phyloP scores from a whole-genome alignment of 2,113 vertebrate genomes.

The Chrysemys picta region DNA sequence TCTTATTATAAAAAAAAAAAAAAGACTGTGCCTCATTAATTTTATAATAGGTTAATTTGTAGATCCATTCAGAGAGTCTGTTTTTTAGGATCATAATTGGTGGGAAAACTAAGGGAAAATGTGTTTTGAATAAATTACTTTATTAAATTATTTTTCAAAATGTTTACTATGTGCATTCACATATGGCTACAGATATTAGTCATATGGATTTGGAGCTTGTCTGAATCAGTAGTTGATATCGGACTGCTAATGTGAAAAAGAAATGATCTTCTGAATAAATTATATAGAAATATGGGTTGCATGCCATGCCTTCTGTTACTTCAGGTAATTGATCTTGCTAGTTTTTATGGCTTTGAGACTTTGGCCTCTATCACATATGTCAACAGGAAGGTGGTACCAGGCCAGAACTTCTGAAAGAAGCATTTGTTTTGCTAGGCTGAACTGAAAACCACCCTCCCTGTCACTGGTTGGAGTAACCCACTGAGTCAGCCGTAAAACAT shows the following conservation, averaged over 20 bases:
- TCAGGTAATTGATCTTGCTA: slow-evolving; percentile 6
- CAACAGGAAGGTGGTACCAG: slow-evolving; percentile 48
- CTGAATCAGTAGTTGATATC: slow-evolving; percentile 56
- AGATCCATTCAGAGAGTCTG: neutral
- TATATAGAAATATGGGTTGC: slow-evolving; percentile 37
- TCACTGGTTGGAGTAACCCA: neutral
- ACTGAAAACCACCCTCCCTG: slow-evolving; percentile 41
- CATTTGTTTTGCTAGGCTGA: slow-evolving; percentile 25
- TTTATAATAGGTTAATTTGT: neutral
- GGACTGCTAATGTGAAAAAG: slow-evolving; percentile 62
- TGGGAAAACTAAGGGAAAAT: neutral
- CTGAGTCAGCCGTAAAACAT: slow-evolving; percentile 25
- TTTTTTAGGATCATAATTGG: neutral
- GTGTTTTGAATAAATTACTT: neutral
- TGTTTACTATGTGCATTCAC: neutral
- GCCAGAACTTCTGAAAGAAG: slow-evolving; percentile 45
- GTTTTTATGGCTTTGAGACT: slow-evolving; percentile 64
- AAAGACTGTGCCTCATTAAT: neutral
- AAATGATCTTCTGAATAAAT: slow-evolving; percentile 41
- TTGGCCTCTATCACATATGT: slow-evolving; percentile 52
- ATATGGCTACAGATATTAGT: slow-evolving; percentile 10
- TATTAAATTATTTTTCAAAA: neutral
- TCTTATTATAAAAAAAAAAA: no score
- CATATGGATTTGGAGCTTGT: slow-evolving; percentile 4
- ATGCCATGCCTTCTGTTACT: slow-evolving; percentile 30